phyloP scores from a whole-genome alignment of 2,888 invertebrate genomes.

The Mimachlamys varia region DNA sequence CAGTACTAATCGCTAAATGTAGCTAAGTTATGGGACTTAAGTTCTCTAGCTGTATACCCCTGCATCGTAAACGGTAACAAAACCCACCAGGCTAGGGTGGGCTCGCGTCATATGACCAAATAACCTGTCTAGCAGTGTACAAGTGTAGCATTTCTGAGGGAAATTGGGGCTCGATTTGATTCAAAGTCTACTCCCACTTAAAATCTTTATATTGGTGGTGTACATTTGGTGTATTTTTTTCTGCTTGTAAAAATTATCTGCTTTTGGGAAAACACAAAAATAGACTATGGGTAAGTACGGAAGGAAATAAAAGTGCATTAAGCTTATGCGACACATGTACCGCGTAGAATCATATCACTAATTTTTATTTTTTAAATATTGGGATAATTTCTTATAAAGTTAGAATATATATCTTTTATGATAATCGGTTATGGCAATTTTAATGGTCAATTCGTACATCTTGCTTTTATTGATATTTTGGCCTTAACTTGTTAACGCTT shows the following conservation, averaged over 20 bases:
- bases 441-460: too few species aligned
- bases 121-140: background rate
- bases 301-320: background rate
- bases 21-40: background rate
- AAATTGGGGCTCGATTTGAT: background rate
- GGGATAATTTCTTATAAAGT: too few species aligned
- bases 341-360: too few species aligned
- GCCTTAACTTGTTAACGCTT: too few species aligned
- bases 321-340: too few species aligned
- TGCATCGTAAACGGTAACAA: slow-evolving; percentile 11
- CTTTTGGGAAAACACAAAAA: background rate
- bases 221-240: background rate
- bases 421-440: too few species aligned
- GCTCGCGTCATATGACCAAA: background rate
- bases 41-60: background rate
- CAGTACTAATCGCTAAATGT: background rate
- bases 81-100: background rate
- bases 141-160: slow-evolving; percentile 15
- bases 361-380: too few species aligned
- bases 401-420: too few species aligned
- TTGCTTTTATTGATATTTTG: too few species aligned
- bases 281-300: background rate
- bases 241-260: too few species aligned
- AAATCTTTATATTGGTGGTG: background rate
- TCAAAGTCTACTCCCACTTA: background rate